Percentiles rank a stretch among this genome's conserved stretches.
Evolutionary conservation across 2,888 invertebrate species (phyloP).

Genomic region (Odontocerum albicorne): DNA sequence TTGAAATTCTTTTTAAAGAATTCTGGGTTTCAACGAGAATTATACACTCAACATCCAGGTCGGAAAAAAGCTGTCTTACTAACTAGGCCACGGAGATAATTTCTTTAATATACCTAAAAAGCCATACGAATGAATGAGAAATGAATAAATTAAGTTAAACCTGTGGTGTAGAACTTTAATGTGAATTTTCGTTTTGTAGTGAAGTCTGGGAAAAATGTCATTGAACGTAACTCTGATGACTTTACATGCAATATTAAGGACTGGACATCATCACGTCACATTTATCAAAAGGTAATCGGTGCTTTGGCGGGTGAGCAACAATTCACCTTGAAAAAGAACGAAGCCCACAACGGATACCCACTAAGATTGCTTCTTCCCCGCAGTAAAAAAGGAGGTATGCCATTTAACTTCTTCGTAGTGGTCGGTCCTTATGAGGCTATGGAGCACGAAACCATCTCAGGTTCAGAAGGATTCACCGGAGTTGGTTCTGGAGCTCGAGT

Average conservation of each 20-base stretch:
- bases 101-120: too few species aligned
- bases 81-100: too few species aligned
- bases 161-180: too few species aligned
- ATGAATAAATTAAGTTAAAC: too few species aligned
- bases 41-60: too few species aligned
- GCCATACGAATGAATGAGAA: too few species aligned
- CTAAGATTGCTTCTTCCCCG: slow-evolving; percentile 66
- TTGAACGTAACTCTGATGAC: slow-evolving; percentile 60
- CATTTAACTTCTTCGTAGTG: slow-evolving; percentile 63
- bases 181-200: too few species aligned
- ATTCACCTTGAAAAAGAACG: slow-evolving; percentile 50
- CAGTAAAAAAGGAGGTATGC: slow-evolving; percentile 63
- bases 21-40: too few species aligned
- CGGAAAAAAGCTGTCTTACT: too few species aligned
- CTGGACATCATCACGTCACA: slow-evolving; percentile 48
- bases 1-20: too few species aligned
- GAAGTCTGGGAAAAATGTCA: slow-evolving; percentile 51
- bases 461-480: slow-evolving; percentile 52
- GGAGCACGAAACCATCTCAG: slow-evolving; percentile 48
- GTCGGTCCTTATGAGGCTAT: slow-evolving; percentile 56
- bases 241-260: slow-evolving; percentile 60
- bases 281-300: slow-evolving; percentile 52
- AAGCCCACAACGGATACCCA: slow-evolving; percentile 62
- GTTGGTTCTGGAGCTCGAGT: slow-evolving; percentile 18
- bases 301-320: slow-evolving; percentile 52